phyloP scores from a whole-genome alignment of 2,797 vertebrate species.

The Manis javanica region DNA sequence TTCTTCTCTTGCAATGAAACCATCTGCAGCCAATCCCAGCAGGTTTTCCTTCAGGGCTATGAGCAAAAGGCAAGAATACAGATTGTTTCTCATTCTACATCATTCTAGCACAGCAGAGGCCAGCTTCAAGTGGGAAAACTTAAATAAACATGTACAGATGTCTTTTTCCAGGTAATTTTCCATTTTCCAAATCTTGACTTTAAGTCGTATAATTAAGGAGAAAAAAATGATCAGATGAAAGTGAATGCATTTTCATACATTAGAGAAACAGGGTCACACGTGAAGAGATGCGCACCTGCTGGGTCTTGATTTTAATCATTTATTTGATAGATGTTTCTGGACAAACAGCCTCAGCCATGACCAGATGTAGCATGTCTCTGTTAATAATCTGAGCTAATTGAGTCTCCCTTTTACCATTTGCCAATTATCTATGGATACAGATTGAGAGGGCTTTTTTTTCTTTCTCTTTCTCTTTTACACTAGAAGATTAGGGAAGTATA shows the following conservation, averaged over 20 bases:
- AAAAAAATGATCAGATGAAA: constrained; percentile 54
- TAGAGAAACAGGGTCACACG: constrained; percentile 67
- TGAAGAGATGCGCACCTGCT: constrained; percentile 78
- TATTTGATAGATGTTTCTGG: constrained; percentile 84
- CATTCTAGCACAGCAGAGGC: constrained; percentile 47
- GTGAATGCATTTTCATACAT: constrained; percentile 60
- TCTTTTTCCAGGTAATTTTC: constrained; percentile 73
- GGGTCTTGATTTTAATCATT: constrained; percentile 83
- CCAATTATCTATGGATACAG: constrained; percentile 79
- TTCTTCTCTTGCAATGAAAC: constrained; percentile 84
- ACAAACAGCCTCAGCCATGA: constrained; percentile 81
- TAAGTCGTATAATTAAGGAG: constrained; percentile 53
- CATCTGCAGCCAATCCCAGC: constrained; percentile 85
- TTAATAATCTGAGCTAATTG: constrained; percentile 86
- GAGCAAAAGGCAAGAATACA: constrained; percentile 80
- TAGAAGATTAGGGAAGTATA: constrained; percentile 67
- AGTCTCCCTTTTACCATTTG: constrained; percentile 81
- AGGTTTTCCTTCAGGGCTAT: constrained; percentile 81
- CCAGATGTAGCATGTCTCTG: constrained; percentile 82
- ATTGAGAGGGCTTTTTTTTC: constrained; percentile 22
- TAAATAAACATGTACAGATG: constrained; percentile 80
- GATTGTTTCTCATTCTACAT: constrained; percentile 75
- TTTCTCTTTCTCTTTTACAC: neutral
- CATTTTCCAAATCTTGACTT: constrained; percentile 56
- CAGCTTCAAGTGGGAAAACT: constrained; percentile 67